These are phyloP conservation scores for Brenthis ino DNA, from an alignment of 2,888 invertebrate genomes.

Conservation along the genomic window DNA sequence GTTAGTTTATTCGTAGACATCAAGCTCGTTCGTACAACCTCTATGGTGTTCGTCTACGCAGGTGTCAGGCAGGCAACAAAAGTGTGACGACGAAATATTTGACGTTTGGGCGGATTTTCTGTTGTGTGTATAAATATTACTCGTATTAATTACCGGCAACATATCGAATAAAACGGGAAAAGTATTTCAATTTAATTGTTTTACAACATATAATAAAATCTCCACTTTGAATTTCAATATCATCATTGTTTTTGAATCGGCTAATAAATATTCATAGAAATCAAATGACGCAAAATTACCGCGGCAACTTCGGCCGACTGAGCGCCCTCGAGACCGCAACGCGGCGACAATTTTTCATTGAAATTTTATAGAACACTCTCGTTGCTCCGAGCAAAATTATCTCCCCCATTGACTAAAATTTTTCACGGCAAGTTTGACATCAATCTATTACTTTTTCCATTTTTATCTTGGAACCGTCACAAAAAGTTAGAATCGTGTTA, in stretches of 20 bases:
- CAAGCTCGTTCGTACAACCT: too few species aligned
- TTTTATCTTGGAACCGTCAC: constrained; percentile 71
- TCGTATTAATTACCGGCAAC: too few species aligned
- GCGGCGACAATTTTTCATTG: constrained; percentile 66
- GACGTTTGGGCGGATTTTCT: too few species aligned
- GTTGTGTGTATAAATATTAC: too few species aligned
- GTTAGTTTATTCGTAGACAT: too few species aligned
- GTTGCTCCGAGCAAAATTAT: constrained; percentile 70
- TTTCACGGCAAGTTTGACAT: constrained; percentile 79
- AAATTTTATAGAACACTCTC: constrained; percentile 71
- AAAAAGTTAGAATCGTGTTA: constrained; percentile 71
- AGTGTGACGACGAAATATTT: too few species aligned
- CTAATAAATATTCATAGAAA: constrained; percentile 76
- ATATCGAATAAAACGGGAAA: too few species aligned
- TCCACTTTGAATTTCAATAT: constrained; percentile 42
- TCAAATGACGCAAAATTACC: constrained; percentile 69
- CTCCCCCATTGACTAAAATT: constrained; percentile 78
- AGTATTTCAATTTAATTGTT: too few species aligned
- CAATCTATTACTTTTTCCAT: constrained; percentile 75
- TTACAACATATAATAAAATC: constrained; percentile 1
- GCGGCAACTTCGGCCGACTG: constrained; percentile 56
- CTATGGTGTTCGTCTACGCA: too few species aligned
- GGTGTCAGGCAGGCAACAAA: too few species aligned
- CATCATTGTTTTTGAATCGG: constrained; percentile 66
- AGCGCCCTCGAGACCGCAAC: constrained; percentile 51